Percentiles rank a stretch among this genome's conserved stretches.
phyloP scores from a whole-genome alignment of 2,888 invertebrate species.

The Argynnis bischoffii region DNA sequence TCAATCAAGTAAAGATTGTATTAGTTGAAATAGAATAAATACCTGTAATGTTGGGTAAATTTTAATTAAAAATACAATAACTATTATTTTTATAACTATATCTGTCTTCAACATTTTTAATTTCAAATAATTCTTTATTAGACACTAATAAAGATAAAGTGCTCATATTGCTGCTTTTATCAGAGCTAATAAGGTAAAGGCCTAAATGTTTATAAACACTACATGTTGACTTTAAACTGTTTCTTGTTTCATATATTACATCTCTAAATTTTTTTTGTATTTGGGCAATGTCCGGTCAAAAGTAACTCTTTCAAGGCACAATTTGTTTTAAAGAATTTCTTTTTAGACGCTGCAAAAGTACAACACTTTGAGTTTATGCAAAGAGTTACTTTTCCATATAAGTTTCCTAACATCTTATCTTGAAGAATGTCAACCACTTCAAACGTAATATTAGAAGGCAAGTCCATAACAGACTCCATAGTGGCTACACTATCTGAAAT shows the following conservation, averaged over 20 bases:
- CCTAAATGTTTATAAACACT: slow-evolving; percentile 43
- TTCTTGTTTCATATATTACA: slow-evolving; percentile 39
- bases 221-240: slow-evolving; percentile 31
- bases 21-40: not conserved
- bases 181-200: slow-evolving; percentile 37
- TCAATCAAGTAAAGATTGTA: too few relatives aligned
- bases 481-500: slow-evolving; percentile 68
- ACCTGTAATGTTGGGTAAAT: slow-evolving; percentile 25
- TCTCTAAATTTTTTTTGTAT: slow-evolving; percentile 56
- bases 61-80: slow-evolving; percentile 26
- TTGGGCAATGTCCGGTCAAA: slow-evolving; percentile 62
- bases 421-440: slow-evolving; percentile 73
- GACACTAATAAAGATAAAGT: slow-evolving; percentile 34
- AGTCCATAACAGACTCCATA: slow-evolving; percentile 71
- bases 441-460: slow-evolving; percentile 68
- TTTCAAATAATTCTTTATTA: slow-evolving; percentile 20
- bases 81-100: slow-evolving; percentile 3
- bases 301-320: slow-evolving; percentile 63
- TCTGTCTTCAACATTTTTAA: slow-evolving; percentile 19
- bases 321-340: slow-evolving; percentile 62
- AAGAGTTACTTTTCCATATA: slow-evolving; percentile 70
- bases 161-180: slow-evolving; percentile 38
- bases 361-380: slow-evolving; percentile 70
- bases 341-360: slow-evolving; percentile 62
- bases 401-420: slow-evolving; percentile 67